These are phyloP conservation scores for Bombylius major DNA, from an alignment of 2,888 invertebrate species.

Conservation along the genomic window DNA sequence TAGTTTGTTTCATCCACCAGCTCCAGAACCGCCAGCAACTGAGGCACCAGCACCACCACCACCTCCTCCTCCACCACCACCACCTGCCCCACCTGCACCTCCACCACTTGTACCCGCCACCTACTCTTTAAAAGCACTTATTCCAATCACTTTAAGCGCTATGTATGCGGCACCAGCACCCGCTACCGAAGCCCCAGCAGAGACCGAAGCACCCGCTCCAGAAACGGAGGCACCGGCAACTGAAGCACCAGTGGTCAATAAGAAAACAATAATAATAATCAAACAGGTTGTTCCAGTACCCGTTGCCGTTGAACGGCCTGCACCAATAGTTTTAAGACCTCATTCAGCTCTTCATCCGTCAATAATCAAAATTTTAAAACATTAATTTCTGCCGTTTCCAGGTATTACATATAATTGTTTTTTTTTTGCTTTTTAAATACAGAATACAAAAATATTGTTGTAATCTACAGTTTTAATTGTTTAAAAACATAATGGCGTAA, in stretches of 20 bases:
- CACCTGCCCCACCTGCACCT: not conserved
- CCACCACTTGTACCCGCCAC: not conserved
- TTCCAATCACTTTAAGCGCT: conserved; percentile 1
- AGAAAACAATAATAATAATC: conserved; percentile 1
- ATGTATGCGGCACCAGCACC: not conserved
- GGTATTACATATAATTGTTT: no score
- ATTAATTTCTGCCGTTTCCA: no score
- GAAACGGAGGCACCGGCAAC: not conserved
- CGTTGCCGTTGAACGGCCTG: conserved; percentile 4
- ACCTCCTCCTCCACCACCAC: not conserved
- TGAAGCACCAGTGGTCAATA: not conserved
- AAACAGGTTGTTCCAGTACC: not conserved
- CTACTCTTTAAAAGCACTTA: not conserved
- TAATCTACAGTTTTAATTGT: no score
- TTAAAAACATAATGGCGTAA: no score
- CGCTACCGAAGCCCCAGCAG: not conserved
- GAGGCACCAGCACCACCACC: not conserved
- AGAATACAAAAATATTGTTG: no score
- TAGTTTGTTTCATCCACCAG: not conserved
- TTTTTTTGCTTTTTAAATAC: no score
- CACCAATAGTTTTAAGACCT: not conserved
- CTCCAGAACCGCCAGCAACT: not conserved
- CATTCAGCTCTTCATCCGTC: not conserved
- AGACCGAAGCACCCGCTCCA: not conserved
- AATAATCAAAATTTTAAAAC: not conserved